phyloP scores from a whole-genome alignment of 2,888 invertebrate genomes.

The Brassicogethes aeneus region DNA sequence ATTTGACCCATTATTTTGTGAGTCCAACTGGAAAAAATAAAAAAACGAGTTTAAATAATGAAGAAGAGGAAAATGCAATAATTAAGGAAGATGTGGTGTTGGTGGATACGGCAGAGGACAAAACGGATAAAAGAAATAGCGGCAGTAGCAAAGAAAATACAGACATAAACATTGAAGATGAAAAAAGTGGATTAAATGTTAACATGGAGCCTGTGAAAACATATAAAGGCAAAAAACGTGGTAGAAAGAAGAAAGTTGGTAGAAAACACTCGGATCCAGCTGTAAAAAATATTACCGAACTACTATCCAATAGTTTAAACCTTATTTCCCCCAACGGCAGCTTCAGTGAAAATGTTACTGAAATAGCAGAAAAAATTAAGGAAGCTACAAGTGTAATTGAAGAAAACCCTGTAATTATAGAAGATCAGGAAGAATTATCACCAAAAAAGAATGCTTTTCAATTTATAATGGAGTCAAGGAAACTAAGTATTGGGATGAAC shows the following conservation, averaged over 20 bases:
- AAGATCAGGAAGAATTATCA: not conserved
- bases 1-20: slow-evolving; percentile 20
- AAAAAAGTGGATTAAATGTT: not conserved
- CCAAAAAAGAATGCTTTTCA: slow-evolving; percentile 48
- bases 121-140: slow-evolving; percentile 6
- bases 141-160: slow-evolving; percentile 8
- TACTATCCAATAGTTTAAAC: slow-evolving; percentile 18
- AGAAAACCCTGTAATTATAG: not conserved
- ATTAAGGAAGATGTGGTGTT: not conserved
- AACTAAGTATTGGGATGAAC: slow-evolving; percentile 55
- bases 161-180: slow-evolving; percentile 5
- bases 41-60: not conserved
- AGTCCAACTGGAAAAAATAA: slow-evolving; percentile 14
- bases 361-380: slow-evolving; percentile 2
- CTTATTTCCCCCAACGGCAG: slow-evolving; percentile 19
- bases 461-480: slow-evolving; percentile 57
- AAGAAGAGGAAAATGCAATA: not conserved
- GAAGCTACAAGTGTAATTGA: slow-evolving; percentile 2
- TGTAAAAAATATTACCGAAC: slow-evolving; percentile 18
- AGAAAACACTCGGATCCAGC: slow-evolving; percentile 20
- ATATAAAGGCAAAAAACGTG: slow-evolving; percentile 2
- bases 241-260: slow-evolving; percentile 3
- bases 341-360: slow-evolving; percentile 3
- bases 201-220: slow-evolving; percentile 2
- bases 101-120: not conserved